phyloP scores from a whole-genome alignment of 2,113 vertebrate species.

The Vidua chalybeata region DNA sequence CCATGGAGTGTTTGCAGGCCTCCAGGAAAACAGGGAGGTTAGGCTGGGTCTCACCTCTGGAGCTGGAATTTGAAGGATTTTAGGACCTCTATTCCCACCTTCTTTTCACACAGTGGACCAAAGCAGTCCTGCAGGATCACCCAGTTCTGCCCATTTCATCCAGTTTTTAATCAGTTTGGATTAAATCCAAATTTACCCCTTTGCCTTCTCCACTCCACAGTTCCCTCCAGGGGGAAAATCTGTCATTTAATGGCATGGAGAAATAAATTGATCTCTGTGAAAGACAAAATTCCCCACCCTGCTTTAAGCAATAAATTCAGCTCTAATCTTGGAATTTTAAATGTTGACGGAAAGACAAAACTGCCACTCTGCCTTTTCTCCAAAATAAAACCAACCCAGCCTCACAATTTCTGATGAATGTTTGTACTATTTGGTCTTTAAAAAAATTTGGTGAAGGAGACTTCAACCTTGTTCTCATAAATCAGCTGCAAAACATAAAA shows the following conservation, averaged over 20 bases:
- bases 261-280: neutral
- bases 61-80: neutral
- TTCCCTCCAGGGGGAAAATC: neutral
- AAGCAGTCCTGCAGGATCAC: neutral
- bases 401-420: accelerated
- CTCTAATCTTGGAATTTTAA: neutral
- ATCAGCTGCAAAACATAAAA: neutral
- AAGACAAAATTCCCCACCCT: neutral
- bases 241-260: neutral
- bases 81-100: neutral
- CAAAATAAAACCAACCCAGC: neutral
- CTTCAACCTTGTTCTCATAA: neutral
- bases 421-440: neutral
- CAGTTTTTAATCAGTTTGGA: neutral
- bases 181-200: neutral
- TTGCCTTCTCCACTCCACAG: neutral
- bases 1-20: neutral
- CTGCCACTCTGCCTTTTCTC: accelerated
- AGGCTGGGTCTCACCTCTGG: neutral
- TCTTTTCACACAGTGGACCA: neutral
- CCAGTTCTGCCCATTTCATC: neutral
- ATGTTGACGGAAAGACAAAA: neutral
- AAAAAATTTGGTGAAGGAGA: neutral
- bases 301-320: neutral
- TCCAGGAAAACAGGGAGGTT: neutral